Evolutionary conservation across 37 sponge, comb jelly and placozoan genomes (phyloP).

Genomic region (Spongilla lacustris): DNA sequence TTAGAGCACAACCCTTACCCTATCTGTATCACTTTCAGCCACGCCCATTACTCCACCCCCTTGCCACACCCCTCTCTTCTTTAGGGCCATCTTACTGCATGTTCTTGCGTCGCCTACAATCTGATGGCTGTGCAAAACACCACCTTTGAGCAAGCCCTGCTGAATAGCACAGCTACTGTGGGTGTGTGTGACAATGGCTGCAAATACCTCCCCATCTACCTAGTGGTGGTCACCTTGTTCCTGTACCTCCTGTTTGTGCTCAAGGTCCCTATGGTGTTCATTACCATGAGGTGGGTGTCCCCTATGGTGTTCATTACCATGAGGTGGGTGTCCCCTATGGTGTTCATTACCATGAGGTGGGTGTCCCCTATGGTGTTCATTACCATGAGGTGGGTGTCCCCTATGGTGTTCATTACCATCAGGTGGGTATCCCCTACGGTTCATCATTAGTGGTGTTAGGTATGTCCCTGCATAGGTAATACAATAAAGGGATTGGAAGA

Average conservation of each 20-base stretch:
- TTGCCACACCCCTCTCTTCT: neutral
- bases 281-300: constrained; percentile 3
- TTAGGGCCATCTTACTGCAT: neutral
- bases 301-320: neutral
- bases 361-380: no score
- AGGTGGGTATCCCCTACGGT: no score
- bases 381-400: no score
- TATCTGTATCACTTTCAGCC: neutral
- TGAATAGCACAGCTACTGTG: neutral
- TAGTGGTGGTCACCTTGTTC: neutral
- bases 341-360: neutral
- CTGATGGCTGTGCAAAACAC: neutral
- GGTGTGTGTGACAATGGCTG: constrained; percentile 7
- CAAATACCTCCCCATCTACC: neutral
- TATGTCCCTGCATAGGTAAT: no score
- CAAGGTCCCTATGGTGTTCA: neutral
- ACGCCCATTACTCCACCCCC: no score
- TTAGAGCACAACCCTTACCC: neutral
- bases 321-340: neutral
- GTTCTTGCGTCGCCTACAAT: neutral
- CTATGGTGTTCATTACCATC: no score
- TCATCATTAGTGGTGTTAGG: no score
- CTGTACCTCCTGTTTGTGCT: neutral
- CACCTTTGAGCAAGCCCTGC: neutral
- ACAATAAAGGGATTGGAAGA: no score